phyloP scores from a whole-genome alignment of 1,140 invertebrate species.

The Temnothorax longispinosus region DNA sequence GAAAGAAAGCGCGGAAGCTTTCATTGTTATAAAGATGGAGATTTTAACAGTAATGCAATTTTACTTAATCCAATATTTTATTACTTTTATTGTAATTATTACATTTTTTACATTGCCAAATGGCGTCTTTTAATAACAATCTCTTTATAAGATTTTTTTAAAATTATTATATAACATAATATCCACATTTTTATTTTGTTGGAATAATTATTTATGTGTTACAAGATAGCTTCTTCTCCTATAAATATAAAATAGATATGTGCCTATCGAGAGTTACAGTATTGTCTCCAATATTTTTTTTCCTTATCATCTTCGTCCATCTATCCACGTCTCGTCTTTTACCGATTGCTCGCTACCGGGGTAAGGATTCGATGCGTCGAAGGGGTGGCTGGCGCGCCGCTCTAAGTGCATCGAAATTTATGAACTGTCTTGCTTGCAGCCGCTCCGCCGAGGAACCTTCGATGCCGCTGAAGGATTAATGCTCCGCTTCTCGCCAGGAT shows the following conservation, averaged over 20 bases:
- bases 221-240: background rate
- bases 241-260: background rate
- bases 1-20: background rate
- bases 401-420: conserved; percentile 78
- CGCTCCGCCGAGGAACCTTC: conserved; percentile 39
- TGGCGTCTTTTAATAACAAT: background rate
- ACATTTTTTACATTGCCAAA: background rate
- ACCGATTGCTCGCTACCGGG: conserved; percentile 20
- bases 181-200: background rate
- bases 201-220: background rate
- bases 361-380: conserved; percentile 43
- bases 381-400: conserved; percentile 31
- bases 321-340: conserved; percentile 44
- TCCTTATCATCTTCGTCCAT: background rate
- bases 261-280: background rate
- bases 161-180: background rate
- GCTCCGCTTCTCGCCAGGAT: conserved; percentile 64
- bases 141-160: background rate
- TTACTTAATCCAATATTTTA: conserved; percentile 1
- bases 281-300: background rate
- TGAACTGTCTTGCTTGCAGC: conserved; percentile 65
- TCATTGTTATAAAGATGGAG: background rate
- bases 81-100: background rate
- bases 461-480: conserved; percentile 71
- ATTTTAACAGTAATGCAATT: conserved; percentile 10